Evolutionary conservation across 2,888 invertebrate species (phyloP).

Genomic region (Tetranychus piercei): DNA sequence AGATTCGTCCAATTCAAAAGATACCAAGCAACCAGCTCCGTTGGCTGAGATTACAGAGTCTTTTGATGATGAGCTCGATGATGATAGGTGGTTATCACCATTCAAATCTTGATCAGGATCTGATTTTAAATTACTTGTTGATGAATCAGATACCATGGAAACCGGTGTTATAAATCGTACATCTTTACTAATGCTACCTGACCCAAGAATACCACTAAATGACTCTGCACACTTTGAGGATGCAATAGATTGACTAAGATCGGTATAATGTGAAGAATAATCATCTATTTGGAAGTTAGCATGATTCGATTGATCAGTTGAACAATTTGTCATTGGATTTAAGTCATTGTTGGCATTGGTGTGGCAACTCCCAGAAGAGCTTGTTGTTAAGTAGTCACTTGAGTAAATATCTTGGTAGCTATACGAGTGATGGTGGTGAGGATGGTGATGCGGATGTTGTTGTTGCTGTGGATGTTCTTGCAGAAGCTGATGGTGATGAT

Average conservation of each 20-base stretch:
- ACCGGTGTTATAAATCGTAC: slow-evolving; percentile 13
- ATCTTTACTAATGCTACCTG: slow-evolving; percentile 17
- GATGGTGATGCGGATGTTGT: neutral
- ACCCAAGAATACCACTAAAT: slow-evolving; percentile 17
- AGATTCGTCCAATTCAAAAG: slow-evolving; percentile 14
- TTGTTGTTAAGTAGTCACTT: slow-evolving; percentile 1
- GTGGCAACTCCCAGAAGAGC: slow-evolving; percentile 5
- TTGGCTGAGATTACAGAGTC: slow-evolving; percentile 14
- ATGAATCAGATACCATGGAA: slow-evolving; percentile 14
- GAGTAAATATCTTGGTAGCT: neutral
- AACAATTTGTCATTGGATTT: slow-evolving; percentile 12
- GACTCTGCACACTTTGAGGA: slow-evolving; percentile 18
- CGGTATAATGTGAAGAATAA: slow-evolving; percentile 29
- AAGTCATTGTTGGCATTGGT: slow-evolving; percentile 1
- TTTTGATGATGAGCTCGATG: slow-evolving; percentile 7
- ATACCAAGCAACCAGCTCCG: neutral
- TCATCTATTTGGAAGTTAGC: neutral
- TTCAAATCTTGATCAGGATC: neutral
- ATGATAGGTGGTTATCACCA: slow-evolving; percentile 12
- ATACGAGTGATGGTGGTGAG: neutral
- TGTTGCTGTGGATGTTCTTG: neutral
- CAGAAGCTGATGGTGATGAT: neutral
- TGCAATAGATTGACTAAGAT: slow-evolving; percentile 27
- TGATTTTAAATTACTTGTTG: neutral
- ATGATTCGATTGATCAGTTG: neutral